Conservation (phyloP, 2,113 vertebrate genomes). For the Dicentrarchus labrax region DNA sequence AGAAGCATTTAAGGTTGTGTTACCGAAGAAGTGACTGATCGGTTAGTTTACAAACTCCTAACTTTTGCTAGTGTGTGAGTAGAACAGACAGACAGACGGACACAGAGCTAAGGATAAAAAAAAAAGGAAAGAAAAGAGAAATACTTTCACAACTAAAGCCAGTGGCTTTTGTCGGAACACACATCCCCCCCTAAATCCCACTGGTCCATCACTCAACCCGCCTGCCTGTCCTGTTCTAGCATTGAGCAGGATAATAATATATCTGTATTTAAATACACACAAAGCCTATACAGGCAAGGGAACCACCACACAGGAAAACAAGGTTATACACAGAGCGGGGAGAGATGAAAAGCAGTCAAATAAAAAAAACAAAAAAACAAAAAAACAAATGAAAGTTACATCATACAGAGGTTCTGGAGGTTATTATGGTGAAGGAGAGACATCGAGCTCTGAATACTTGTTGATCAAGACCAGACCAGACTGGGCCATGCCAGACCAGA, state of each 20-base stretch:
- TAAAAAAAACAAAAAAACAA: conserved; percentile 30
- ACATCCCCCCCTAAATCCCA: conserved; percentile 57
- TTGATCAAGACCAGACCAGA: conserved; percentile 69
- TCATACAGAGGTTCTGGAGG: conserved; percentile 73
- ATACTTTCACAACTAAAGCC: conserved; percentile 45
- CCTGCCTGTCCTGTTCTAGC: conserved; percentile 90
- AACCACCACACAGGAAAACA: conserved; percentile 92
- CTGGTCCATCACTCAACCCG: conserved; percentile 82
- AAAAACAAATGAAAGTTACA: conserved; percentile 56
- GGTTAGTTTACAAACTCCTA: conserved; percentile 66
- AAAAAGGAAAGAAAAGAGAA: conserved; percentile 69
- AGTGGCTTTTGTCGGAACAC: conserved; percentile 48
- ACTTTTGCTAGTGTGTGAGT: conserved; percentile 30
- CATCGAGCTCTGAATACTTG: conserved; percentile 52
- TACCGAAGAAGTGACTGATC: conserved; percentile 56
- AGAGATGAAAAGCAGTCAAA: conserved; percentile 69
- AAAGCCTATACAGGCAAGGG: conserved; percentile 90
- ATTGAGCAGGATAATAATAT: conserved; percentile 92
- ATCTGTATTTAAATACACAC: conserved; percentile 95
- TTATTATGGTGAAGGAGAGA: conserved; percentile 66
- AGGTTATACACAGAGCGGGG: conserved; percentile 87
- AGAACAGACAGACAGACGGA: conserved; percentile 59
- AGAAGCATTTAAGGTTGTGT: conserved; percentile 56
- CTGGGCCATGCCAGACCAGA: conserved; percentile 8
- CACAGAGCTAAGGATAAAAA: conserved; percentile 26